Percentiles rank a stretch among this genome's conserved stretches.
phyloP scores from a whole-genome alignment of 2,113 vertebrate genomes.

The Formicarius rufipectus region DNA sequence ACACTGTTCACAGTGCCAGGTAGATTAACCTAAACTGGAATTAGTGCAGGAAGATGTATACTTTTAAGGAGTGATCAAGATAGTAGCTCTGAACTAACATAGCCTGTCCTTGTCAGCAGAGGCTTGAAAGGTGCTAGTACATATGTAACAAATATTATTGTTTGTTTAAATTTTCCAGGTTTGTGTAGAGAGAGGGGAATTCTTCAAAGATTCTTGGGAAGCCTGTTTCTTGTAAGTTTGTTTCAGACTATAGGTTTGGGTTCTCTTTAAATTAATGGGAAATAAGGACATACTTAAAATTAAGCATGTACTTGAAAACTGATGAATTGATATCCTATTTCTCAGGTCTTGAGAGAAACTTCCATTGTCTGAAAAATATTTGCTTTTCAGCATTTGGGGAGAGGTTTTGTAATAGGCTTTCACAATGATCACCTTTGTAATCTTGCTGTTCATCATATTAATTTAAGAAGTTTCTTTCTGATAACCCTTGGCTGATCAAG shows the following conservation, averaged over 20 bases:
- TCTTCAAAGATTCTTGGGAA: not conserved
- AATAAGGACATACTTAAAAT: not conserved
- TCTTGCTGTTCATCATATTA: conserved; percentile 19
- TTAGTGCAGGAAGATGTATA: not conserved
- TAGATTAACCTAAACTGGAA: not conserved
- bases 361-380: not conserved
- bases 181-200: not conserved
- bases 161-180: not conserved
- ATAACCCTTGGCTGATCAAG: not conserved
- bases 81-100: not conserved
- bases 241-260: not conserved
- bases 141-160: not conserved
- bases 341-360: not conserved
- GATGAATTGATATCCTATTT: not conserved
- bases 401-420: not conserved
- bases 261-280: not conserved
- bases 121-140: not conserved
- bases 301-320: not conserved
- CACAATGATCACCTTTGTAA: not conserved
- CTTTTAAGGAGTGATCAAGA: not conserved
- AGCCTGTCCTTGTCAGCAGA: not conserved
- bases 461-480: not conserved
- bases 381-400: not conserved
- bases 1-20: not conserved
- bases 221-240: not conserved